phyloP scores from a whole-genome alignment of 2,113 vertebrate genomes.

The Mus pahari region DNA sequence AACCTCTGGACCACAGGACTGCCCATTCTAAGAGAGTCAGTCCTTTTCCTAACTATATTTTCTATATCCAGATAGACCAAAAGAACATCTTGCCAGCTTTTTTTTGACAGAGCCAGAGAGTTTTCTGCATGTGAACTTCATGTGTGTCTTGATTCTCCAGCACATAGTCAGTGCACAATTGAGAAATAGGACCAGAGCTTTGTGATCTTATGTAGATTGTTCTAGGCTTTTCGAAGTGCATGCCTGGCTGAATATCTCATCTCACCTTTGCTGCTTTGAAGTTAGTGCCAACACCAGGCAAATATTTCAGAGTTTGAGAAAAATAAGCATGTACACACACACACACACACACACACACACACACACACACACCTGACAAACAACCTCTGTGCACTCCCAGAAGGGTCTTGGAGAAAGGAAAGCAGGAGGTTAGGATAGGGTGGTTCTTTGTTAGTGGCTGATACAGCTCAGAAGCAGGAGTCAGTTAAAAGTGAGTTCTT shows the following conservation, averaged over 20 bases:
- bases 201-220: not conserved
- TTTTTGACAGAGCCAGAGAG: not conserved
- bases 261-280: conserved; percentile 22
- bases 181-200: not conserved
- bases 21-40: no score
- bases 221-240: not conserved
- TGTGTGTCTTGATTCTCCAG: not conserved
- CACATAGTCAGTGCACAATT: not conserved
- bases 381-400: not conserved
- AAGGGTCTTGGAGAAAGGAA: not conserved
- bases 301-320: conserved; percentile 4
- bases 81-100: not conserved
- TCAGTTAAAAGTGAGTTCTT: conserved; percentile 11
- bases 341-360: not conserved
- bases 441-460: not conserved
- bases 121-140: not conserved
- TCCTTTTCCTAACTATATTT: not conserved
- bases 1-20: not conserved
- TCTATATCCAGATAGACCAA: not conserved
- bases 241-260: not conserved
- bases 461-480: not conserved
- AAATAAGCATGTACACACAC: not conserved
- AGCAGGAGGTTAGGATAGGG: not conserved
- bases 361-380: not conserved
- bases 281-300: not conserved